Base-by-base conservation (phyloP, 1,140 invertebrate genomes). In the Sarcophaga peregrina region DNA sequence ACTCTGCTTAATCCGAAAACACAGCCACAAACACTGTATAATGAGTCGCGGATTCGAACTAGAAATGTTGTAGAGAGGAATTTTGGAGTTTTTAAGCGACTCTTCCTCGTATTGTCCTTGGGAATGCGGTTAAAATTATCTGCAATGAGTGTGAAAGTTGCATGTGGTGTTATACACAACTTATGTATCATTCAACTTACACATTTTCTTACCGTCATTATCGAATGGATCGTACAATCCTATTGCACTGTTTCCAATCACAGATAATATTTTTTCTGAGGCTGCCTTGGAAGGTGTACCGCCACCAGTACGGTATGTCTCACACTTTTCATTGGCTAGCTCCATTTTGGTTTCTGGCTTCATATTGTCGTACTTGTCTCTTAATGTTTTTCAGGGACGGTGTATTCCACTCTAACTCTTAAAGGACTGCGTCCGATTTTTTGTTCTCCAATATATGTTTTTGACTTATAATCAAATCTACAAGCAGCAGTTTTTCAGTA, bases 11-110 rank as follows among this genome's bases (percentile, higher is more conserved):
- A 48, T 78, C 48, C 46, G 0, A 46, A 10, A 45, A 78, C 75
- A 47, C 13, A 17, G 45, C 11, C 15, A 17, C 25, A 78, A 47
- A 47, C 9, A 20, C n/a, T 78, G 5, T 78, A 78, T 78, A 78
- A 78, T 47, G 86, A 87, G 80, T 82, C 83, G n/a, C 84, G 85
- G 15, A 90, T 89, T n/a, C 85, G 86, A 82, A 91, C 91, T 8
- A 74, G 90, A 75, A 91, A 91, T 86, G 76, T 85, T 15, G 86
- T 91, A 25, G 91, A 91, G 86, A 80, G 90, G 52, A 84, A n/a
- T n/a, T n/a, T n/a, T n/a, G n/a, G n/a, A n/a, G n/a, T n/a, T n/a
- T n/a, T n/a, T n/a, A n/a, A n/a, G n/a, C n/a, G n/a, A n/a, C n/a
- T n/a, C n/a, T n/a, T n/a, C n/a, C n/a, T n/a, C n/a, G n/a, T n/a